Percentiles rank a stretch among this genome's conserved stretches.
phyloP scores from a whole-genome alignment of 2,113 vertebrate species.

The Nerophis lumbriciformis region DNA sequence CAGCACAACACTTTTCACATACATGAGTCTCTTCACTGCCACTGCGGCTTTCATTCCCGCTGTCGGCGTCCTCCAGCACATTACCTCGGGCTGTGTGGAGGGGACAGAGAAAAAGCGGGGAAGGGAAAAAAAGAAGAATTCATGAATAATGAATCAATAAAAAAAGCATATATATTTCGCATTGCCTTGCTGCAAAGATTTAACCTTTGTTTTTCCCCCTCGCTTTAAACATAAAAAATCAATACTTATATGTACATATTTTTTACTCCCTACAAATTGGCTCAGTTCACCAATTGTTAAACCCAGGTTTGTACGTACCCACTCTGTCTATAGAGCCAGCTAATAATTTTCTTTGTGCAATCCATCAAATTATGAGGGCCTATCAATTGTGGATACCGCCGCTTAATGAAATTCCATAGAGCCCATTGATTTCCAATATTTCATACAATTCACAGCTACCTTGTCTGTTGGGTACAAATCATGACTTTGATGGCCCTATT shows the following conservation, averaged over 20 bases:
- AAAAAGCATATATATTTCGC: slow-evolving; percentile 77
- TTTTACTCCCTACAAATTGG: slow-evolving; percentile 90
- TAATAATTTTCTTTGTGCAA: slow-evolving; percentile 98
- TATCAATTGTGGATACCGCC: slow-evolving; percentile 98
- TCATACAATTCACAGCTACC: slow-evolving; percentile 93
- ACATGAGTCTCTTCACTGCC: slow-evolving; percentile 92
- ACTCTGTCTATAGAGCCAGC: slow-evolving; percentile 82
- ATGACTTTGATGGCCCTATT: slow-evolving; percentile 94
- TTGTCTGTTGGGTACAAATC: slow-evolving; percentile 92
- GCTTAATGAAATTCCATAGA: slow-evolving; percentile 99
- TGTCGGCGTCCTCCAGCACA: slow-evolving; percentile 86
- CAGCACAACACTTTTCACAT: slow-evolving; percentile 92
- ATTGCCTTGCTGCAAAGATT: slow-evolving; percentile 72
- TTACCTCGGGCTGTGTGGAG: slow-evolving; percentile 77
- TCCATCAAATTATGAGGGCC: slow-evolving; percentile 99
- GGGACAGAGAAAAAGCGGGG: slow-evolving; percentile 22
- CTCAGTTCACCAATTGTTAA: slow-evolving; percentile 84
- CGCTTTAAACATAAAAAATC: slow-evolving; percentile 86
- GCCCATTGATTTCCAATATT: slow-evolving; percentile 98
- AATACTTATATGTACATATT: slow-evolving; percentile 84
- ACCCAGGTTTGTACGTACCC: slow-evolving; percentile 74
- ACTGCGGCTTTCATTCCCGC: slow-evolving; percentile 88
- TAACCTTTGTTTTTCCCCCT: slow-evolving; percentile 68
- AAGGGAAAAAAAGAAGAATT: slow-evolving; percentile 52
- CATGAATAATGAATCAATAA: slow-evolving; percentile 80